phyloP scores from a whole-genome alignment of 1,140 invertebrate species.

The Leptinotarsa undecemlineata region DNA sequence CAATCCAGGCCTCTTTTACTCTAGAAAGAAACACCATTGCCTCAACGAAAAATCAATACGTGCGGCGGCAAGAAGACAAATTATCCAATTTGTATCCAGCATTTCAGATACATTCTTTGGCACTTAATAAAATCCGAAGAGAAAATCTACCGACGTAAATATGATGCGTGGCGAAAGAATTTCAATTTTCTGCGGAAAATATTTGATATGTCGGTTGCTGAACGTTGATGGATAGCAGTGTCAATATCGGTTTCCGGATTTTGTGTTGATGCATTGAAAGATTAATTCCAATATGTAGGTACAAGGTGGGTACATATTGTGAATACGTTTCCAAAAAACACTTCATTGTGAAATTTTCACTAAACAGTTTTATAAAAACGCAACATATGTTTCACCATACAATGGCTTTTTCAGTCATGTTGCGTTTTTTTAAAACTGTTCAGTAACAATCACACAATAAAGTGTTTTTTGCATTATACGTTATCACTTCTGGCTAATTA shows the following conservation, averaged over 20 bases:
- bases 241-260: background rate
- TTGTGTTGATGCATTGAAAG: background rate
- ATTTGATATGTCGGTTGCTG: slow-evolving; percentile 16
- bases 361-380: too few species aligned
- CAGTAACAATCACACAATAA: too few species aligned
- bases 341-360: too few species aligned
- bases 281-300: background rate
- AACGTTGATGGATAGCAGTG: slow-evolving; percentile 14
- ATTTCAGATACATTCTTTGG: slow-evolving; percentile 38
- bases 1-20: slow-evolving; percentile 11
- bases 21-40: slow-evolving; percentile 13
- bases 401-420: too few species aligned
- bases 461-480: too few species aligned
- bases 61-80: slow-evolving; percentile 34
- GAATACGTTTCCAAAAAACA: too few species aligned
- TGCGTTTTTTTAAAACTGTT: too few species aligned
- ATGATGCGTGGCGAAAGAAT: slow-evolving; percentile 37
- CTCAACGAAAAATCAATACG: slow-evolving; percentile 24
- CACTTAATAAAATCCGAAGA: slow-evolving; percentile 33
- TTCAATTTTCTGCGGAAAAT: slow-evolving; percentile 31
- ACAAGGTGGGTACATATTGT: too few species aligned
- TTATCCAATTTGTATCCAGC: slow-evolving; percentile 40
- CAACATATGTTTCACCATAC: too few species aligned
- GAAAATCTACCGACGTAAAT: slow-evolving; percentile 32
- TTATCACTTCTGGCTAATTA: too few species aligned